Base-by-base conservation (phyloP, 2,113 vertebrate species). In the Eidolon helvum region DNA sequence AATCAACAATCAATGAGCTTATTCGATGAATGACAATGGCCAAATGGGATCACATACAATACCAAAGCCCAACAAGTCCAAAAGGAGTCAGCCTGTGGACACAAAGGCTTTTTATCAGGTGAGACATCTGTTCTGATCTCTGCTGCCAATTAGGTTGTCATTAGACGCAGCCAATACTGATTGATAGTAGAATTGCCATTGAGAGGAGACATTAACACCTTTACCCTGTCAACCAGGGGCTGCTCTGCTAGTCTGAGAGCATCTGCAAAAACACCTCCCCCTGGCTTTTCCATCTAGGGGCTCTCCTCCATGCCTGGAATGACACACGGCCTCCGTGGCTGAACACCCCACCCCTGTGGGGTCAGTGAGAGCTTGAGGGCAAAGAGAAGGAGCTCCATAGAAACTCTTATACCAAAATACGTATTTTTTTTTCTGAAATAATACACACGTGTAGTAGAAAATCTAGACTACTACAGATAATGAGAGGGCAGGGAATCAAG, bases 41-140 rank as follows among this genome's bases (percentile, higher is more conserved):
- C 71, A 63, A 43, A 40, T 43, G 79, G 65, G 19, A 59, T 94
- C 74, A 69, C 6, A 9, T 80, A 43, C 21, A 71, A 71, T 61
- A 66, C 48, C 8, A 24, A 83, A 69, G 69, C 69, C 63, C 71
- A 69, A 57, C 66, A 91, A 89, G 72, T 40, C 77, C 38, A 0
- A 21, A 43, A 82, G 21, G 61, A 59, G 82, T 78, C 80, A 89
- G 72, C 48, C 89, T 24, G 0, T 68, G 55, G 75, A 50, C 75
- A 97, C 78, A 78, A 66, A 88, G 71, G 35, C 82, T 94, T 95
- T 92, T 98, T 87, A 95, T 94, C 93, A 94, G 40, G 72, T 94
- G 89, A 93, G 61, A 95, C 61, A 69, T 96, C 86, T 96, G 66
- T 90, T 96, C 66, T 21, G 0, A 78, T 96, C 91, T 91, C 95